Percentiles rank a stretch among this genome's conserved stretches.
Conservation (phyloP, 2,113 vertebrate species). For the Anguilla japonica region DNA sequence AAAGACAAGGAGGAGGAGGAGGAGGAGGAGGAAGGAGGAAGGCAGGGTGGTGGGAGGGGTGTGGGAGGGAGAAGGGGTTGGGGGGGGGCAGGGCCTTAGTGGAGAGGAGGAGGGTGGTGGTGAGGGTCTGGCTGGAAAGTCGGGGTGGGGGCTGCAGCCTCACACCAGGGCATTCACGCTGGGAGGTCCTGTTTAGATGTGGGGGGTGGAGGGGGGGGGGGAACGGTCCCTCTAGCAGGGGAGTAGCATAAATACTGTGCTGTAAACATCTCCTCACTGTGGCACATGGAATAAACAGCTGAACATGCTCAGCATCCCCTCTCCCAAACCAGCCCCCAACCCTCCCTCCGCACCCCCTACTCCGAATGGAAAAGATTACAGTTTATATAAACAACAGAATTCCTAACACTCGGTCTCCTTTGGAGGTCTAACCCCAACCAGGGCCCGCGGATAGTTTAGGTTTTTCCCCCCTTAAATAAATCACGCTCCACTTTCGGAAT, state of each 20-base stretch:
- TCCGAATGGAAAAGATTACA: slow-evolving; percentile 82
- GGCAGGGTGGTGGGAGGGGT: slow-evolving; percentile 26
- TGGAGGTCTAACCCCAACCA: slow-evolving; percentile 68
- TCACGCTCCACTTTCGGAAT: slow-evolving; percentile 51
- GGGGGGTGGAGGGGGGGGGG: slow-evolving; percentile 50
- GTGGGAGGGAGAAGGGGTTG: neutral
- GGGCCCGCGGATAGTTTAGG: slow-evolving; percentile 49
- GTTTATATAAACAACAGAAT: slow-evolving; percentile 81
- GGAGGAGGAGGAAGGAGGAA: slow-evolving; percentile 21
- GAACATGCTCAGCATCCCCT: slow-evolving; percentile 63
- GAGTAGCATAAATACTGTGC: slow-evolving; percentile 76
- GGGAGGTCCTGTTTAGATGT: slow-evolving; percentile 81
- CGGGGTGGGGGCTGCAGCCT: slow-evolving; percentile 36
- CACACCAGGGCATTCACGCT: slow-evolving; percentile 57
- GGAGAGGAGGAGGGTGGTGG: slow-evolving; percentile 22
- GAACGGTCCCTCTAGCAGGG: slow-evolving; percentile 62
- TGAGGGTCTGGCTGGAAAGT: slow-evolving; percentile 41
- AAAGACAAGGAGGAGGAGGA: slow-evolving; percentile 32
- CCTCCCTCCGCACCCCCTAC: slow-evolving; percentile 66
- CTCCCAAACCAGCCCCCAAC: slow-evolving; percentile 45
- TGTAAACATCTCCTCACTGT: slow-evolving; percentile 81
- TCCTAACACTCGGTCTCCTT: slow-evolving; percentile 73
- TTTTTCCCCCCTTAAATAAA: slow-evolving; percentile 50
- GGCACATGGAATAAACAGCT: slow-evolving; percentile 78
- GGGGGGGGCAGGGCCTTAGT: slow-evolving; percentile 35